These are phyloP conservation scores for Pantala flavescens DNA, from an alignment of 1,140 invertebrate genomes.

Conservation along the genomic window DNA sequence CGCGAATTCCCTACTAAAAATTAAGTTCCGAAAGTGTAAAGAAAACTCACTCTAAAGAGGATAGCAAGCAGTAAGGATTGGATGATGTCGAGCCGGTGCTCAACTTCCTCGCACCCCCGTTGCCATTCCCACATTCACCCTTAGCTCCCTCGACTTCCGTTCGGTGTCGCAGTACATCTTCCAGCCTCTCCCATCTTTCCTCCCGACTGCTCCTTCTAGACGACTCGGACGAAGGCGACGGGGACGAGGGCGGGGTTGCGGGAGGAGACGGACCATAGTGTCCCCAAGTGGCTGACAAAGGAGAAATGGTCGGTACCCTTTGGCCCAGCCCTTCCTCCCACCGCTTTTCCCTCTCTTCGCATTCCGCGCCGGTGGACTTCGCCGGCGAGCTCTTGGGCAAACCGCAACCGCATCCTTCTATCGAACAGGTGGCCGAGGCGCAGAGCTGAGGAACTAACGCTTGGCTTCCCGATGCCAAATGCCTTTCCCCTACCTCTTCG, in stretches of 20 bases:
- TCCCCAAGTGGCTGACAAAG: neutral
- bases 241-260: neutral
- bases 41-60: neutral
- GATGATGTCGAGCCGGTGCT: neutral
- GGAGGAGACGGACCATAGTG: neutral
- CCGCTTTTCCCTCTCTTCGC: neutral
- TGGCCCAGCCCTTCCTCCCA: neutral
- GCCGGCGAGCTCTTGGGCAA: neutral
- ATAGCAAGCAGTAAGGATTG: conserved; percentile 1
- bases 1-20: no score
- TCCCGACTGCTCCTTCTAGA: neutral
- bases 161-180: neutral
- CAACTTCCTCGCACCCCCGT: neutral
- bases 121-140: neutral
- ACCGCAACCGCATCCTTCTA: neutral
- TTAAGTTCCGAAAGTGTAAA: no score
- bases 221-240: neutral
- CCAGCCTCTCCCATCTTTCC: neutral
- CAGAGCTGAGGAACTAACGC: neutral
- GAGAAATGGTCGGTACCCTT: neutral
- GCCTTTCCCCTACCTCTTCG: neutral
- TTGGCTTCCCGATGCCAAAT: neutral
- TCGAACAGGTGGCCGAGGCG: neutral
- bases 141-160: neutral
- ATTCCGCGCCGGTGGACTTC: neutral